Evolutionary conservation across 1,140 invertebrate genomes (phyloP).

Genomic region (Achatina immaculata): DNA sequence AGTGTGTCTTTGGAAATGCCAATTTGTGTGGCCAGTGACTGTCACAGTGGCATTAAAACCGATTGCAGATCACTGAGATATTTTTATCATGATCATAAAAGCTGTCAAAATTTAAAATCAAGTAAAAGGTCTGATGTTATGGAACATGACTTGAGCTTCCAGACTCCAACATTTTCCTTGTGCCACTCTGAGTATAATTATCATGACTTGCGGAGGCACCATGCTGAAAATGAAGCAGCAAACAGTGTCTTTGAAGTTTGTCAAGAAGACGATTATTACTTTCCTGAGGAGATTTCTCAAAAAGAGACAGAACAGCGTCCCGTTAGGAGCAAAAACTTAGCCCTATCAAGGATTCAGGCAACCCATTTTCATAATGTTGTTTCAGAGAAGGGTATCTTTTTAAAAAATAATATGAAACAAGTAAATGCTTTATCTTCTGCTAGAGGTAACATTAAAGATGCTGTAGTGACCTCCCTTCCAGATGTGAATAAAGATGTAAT

Average conservation of each 20-base stretch:
- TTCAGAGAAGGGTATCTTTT: slow-evolving; percentile 72
- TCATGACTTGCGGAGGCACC: slow-evolving; percentile 49
- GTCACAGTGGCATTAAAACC: not conserved
- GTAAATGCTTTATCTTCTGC: not conserved
- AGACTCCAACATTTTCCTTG: slow-evolving; percentile 34
- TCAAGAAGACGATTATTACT: slow-evolving; percentile 9
- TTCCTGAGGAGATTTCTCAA: not conserved
- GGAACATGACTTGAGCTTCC: slow-evolving; percentile 24
- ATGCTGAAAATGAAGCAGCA: slow-evolving; percentile 38
- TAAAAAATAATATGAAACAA: slow-evolving; percentile 80
- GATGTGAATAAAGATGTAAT: not conserved
- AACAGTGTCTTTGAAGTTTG: not conserved
- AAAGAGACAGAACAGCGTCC: slow-evolving; percentile 61
- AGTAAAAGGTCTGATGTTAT: slow-evolving; percentile 39
- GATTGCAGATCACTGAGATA: not conserved
- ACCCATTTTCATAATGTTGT: slow-evolving; percentile 52
- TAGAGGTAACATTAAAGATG: not conserved
- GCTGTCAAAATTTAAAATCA: slow-evolving; percentile 31
- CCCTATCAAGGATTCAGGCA: slow-evolving; percentile 70
- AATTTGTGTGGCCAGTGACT: not conserved
- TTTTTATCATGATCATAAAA: not conserved
- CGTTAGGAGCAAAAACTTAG: slow-evolving; percentile 74
- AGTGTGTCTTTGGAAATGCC: slow-evolving; percentile 29
- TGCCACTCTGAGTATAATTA: slow-evolving; percentile 43
- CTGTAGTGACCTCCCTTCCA: too few species aligned